These are phyloP conservation scores for Triops cancriformis DNA, from an alignment of 1,140 invertebrate genomes.

Conservation along the genomic window DNA sequence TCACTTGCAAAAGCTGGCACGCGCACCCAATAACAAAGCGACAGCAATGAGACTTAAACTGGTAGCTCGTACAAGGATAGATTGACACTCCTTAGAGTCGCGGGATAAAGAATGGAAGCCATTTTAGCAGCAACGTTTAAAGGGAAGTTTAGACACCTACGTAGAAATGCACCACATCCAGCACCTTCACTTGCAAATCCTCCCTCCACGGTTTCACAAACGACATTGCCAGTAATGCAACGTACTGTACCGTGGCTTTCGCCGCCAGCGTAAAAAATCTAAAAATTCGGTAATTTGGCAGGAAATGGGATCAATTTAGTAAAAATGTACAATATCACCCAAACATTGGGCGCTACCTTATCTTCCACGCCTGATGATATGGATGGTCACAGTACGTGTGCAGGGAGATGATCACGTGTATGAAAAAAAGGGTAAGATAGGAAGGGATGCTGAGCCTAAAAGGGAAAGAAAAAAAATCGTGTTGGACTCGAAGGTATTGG, in stretches of 20 bases:
- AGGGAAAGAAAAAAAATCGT: neutral
- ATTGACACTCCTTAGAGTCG: neutral
- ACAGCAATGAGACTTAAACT: neutral
- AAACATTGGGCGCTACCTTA: neutral
- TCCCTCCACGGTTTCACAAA: neutral
- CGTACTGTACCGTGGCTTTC: neutral
- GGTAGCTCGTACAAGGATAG: neutral
- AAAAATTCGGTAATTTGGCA: too few species aligned
- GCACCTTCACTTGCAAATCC: neutral
- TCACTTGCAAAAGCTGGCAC: neutral
- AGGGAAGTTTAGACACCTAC: neutral
- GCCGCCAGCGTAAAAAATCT: neutral
- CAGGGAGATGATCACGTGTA: neutral
- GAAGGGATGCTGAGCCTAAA: neutral
- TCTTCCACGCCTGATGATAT: conserved; percentile 3
- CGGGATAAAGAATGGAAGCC: too few species aligned
- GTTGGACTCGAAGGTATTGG: too few species aligned
- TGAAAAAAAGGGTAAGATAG: neutral
- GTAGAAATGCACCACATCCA: neutral
- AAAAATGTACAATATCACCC: too few species aligned
- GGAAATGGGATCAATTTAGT: too few species aligned
- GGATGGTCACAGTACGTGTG: conserved; percentile 12
- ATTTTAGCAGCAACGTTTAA: neutral
- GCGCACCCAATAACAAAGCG: too few species aligned
- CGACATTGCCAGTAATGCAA: neutral